A percentile compares a stretch with the other conserved stretches of the same genome.
Conservation (phyloP, 2,113 vertebrate species). For the Nematolebias whitei region DNA sequence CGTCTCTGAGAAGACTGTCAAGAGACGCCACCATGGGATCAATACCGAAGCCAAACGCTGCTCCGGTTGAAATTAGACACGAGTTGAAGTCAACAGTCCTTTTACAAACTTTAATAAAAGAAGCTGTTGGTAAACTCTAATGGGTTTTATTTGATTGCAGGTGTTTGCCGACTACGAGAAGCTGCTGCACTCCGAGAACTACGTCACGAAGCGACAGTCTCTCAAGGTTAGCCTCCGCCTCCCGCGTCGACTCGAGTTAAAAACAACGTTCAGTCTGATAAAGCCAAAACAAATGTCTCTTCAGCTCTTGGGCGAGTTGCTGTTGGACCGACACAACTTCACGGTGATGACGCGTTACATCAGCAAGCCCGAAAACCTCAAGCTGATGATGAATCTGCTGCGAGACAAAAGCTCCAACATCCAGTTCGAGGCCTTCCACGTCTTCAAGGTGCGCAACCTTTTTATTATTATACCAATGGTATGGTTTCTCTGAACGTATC, state of each 20-base stretch:
- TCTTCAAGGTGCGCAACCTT: conserved; percentile 88
- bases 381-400: conserved; percentile 97
- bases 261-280: too few relatives aligned
- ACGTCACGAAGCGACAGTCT: conserved; percentile 97
- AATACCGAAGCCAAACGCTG: background rate
- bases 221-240: conserved; percentile 85
- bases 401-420: conserved; percentile 96
- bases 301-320: conserved; percentile 91
- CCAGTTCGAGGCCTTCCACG: conserved; percentile 97
- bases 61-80: too few relatives aligned
- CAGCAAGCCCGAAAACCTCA: conserved; percentile 96
- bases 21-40: background rate
- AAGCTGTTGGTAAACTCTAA: too few relatives aligned
- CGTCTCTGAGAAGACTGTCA: background rate
- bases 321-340: conserved; percentile 95
- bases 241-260: background rate
- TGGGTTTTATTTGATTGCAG: conserved; percentile 67
- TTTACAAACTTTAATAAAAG: background rate
- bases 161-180: conserved; percentile 97
- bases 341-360: conserved; percentile 95
- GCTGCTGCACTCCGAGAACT: conserved; percentile 95
- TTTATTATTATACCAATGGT: too few relatives aligned
- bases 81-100: too few relatives aligned
- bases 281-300: background rate
- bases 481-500: too few relatives aligned